phyloP scores from a whole-genome alignment of 2,113 vertebrate species.

The Dasyornis broadbenti region DNA sequence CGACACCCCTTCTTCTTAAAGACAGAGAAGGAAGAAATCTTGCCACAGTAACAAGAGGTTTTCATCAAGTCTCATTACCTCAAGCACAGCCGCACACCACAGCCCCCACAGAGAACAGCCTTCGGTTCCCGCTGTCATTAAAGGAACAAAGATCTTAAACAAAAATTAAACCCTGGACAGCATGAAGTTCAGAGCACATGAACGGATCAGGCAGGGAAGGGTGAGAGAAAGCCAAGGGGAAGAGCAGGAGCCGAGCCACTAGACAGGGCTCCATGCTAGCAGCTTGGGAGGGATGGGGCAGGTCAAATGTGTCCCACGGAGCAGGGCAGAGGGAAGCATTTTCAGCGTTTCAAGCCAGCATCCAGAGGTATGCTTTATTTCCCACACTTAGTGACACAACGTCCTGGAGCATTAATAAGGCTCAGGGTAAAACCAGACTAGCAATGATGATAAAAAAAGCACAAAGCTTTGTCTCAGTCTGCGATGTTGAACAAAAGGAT shows the following conservation, averaged over 20 bases:
- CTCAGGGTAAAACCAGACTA: neutral
- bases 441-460: neutral
- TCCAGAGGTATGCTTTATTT: neutral
- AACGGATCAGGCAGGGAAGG: neutral
- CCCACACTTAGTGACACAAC: neutral
- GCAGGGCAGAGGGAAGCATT: neutral
- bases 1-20: neutral
- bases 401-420: neutral
- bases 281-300: neutral
- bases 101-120: constrained; percentile 56
- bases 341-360: neutral
- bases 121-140: constrained; percentile 46
- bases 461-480: neutral
- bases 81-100: constrained; percentile 31
- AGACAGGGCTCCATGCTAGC: neutral
- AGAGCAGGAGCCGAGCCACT: neutral
- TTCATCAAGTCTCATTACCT: constrained; percentile 70
- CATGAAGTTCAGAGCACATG: neutral
- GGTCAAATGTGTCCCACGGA: neutral
- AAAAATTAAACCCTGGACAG: constrained; percentile 60
- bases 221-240: neutral
- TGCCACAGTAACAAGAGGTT: constrained; percentile 59
- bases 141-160: constrained; percentile 61
- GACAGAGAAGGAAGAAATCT: constrained; percentile 46
- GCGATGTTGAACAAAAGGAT: neutral